Conservation (phyloP, 2,888 invertebrate species). For the Eueremaeus valkanovi region DNA sequence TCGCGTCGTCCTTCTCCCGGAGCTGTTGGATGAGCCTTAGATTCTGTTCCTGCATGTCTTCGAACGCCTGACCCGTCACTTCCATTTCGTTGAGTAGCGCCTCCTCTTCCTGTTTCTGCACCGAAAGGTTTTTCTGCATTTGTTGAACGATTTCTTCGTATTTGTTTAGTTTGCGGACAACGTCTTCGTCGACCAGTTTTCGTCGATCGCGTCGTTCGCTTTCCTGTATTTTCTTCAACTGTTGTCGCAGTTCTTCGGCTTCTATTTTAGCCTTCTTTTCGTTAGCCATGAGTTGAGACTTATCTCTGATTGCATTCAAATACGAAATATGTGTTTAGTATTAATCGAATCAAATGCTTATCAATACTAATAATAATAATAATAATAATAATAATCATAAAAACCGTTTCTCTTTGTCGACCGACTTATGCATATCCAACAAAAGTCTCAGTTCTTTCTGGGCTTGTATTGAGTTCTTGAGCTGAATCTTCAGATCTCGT, state of each 20-base stretch:
- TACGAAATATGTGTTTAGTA: background rate
- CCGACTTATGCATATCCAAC: slow-evolving; percentile 96
- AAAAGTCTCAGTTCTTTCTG: slow-evolving; percentile 91
- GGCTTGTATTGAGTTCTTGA: slow-evolving; percentile 91
- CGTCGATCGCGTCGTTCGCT: slow-evolving; percentile 67
- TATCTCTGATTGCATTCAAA: slow-evolving; percentile 39
- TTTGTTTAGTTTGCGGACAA: slow-evolving; percentile 85
- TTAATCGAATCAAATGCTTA: background rate
- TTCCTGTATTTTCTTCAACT: slow-evolving; percentile 61
- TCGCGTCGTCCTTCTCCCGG: slow-evolving; percentile 94
- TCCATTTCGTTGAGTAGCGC: slow-evolving; percentile 97
- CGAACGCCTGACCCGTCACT: slow-evolving; percentile 96
- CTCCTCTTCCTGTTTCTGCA: slow-evolving; percentile 70
- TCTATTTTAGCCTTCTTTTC: slow-evolving; percentile 87
- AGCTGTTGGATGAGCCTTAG: slow-evolving; percentile 89
- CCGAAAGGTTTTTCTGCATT: slow-evolving; percentile 72
- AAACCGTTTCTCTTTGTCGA: slow-evolving; percentile 68
- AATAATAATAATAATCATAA: slow-evolving; percentile 37
- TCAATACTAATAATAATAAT: too few relatives aligned
- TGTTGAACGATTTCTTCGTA: slow-evolving; percentile 89
- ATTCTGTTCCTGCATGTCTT: slow-evolving; percentile 99
- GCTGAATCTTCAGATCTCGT: slow-evolving; percentile 80
- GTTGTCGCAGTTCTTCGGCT: slow-evolving; percentile 70
- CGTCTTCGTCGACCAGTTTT: slow-evolving; percentile 90
- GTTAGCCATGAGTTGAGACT: slow-evolving; percentile 67